Evolutionary conservation across 2,113 vertebrate species (phyloP).

Genomic region (Bothrops jararaca): DNA sequence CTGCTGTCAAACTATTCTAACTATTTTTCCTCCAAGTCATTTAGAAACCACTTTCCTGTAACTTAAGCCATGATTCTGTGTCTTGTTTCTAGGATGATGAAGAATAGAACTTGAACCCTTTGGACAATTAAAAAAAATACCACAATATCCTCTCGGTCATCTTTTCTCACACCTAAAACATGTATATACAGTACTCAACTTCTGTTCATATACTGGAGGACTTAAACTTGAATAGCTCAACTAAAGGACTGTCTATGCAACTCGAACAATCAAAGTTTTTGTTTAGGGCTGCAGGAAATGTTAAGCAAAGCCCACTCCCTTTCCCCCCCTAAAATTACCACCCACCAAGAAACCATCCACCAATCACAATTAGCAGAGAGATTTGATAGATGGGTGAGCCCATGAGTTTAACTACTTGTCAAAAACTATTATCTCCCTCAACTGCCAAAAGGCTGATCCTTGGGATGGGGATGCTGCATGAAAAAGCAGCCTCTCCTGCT

Average conservation of each 20-base stretch:
- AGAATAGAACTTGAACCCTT: neutral
- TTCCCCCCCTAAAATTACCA: neutral
- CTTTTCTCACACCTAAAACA: neutral
- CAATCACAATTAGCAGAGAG: neutral
- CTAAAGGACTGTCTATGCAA: neutral
- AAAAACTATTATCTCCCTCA: neutral
- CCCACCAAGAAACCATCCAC: neutral
- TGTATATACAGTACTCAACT: neutral
- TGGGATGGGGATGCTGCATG: neutral
- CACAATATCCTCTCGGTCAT: neutral
- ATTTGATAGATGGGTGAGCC: neutral
- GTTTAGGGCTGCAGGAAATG: neutral
- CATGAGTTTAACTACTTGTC: neutral
- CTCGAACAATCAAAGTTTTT: neutral
- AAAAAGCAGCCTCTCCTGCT: neutral
- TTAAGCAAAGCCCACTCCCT: neutral
- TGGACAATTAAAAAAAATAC: neutral
- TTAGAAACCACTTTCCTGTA: neutral
- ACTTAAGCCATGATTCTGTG: neutral
- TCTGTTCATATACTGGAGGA: neutral
- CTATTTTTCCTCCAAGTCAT: neutral
- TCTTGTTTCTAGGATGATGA: neutral
- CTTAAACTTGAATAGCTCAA: neutral
- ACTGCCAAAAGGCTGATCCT: neutral
- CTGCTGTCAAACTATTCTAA: neutral